phyloP scores from a whole-genome alignment of 2,888 invertebrate genomes.

The Lithosia quadra region DNA sequence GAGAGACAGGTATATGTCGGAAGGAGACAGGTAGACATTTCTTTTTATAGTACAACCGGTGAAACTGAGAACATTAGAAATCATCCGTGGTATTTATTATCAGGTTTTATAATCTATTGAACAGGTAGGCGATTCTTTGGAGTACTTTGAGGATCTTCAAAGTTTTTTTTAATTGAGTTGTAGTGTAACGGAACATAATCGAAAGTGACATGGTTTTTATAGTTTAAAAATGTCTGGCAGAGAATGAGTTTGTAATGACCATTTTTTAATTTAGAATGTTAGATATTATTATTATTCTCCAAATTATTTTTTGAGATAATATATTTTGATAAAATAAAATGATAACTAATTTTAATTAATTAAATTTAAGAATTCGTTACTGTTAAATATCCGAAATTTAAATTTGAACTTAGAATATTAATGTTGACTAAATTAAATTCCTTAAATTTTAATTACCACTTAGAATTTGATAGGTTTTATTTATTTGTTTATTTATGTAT shows the following conservation, averaged over 20 bases:
- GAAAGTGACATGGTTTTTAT: background rate
- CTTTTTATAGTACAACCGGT: conserved; percentile 67
- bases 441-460: too few relatives aligned
- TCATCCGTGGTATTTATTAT: conserved; percentile 40
- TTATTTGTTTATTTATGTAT: too few relatives aligned
- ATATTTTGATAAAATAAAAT: too few relatives aligned
- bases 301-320: too few relatives aligned
- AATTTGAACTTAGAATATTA: too few relatives aligned
- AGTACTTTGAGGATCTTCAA: background rate
- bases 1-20: conserved; percentile 72
- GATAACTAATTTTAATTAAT: too few relatives aligned
- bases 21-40: conserved; percentile 73
- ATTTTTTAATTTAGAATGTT: background rate
- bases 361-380: too few relatives aligned
- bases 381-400: too few relatives aligned
- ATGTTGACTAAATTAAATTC: too few relatives aligned
- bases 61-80: conserved; percentile 57
- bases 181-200: background rate
- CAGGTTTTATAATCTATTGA: conserved; percentile 31
- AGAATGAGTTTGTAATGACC: background rate
- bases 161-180: conserved; percentile 3
- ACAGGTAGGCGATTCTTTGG: conserved; percentile 15
- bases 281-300: background rate
- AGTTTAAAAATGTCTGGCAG: background rate
- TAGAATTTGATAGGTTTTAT: too few relatives aligned